Conservation (phyloP, 1,140 invertebrate species). For the Orussus abietinus region DNA sequence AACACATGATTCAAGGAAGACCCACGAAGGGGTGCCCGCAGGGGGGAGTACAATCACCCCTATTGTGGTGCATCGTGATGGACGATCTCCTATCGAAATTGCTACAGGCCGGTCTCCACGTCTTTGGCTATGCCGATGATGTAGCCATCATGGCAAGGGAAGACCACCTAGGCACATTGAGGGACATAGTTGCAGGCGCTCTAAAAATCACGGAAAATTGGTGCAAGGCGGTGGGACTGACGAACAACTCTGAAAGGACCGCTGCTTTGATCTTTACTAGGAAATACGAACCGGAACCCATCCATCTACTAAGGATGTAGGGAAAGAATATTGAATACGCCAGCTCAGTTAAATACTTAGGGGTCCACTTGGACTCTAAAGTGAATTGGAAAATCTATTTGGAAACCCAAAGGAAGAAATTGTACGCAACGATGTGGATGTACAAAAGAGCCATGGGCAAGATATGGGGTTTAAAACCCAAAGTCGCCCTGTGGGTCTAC, state of each 20-base stretch:
- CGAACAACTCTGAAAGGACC: constrained; percentile 6
- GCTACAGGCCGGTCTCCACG: background rate
- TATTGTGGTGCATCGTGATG: constrained; percentile 15
- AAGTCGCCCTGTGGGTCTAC: too few species aligned
- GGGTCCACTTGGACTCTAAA: too few species aligned
- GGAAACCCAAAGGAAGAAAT: too few species aligned
- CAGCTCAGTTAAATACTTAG: too few species aligned
- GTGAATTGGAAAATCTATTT: too few species aligned
- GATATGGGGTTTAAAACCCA: too few species aligned
- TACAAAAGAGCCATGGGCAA: too few species aligned
- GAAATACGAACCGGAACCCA: too few species aligned
- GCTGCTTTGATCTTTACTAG: constrained; percentile 8
- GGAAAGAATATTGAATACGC: too few species aligned
- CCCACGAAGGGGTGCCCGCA: constrained; percentile 19
- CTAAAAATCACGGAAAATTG: background rate
- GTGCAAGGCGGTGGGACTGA: background rate
- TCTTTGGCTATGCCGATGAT: constrained; percentile 11
- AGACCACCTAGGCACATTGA: background rate
- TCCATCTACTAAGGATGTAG: too few species aligned
- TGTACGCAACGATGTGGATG: too few species aligned
- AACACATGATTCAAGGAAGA: too few species aligned
- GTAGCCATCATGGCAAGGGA: constrained; percentile 6
- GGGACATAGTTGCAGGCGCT: background rate
- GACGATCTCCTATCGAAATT: constrained; percentile 12
- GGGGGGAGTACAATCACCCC: constrained; percentile 16